These are phyloP conservation scores for Myotis daubentonii DNA, from an alignment of 2,797 vertebrate genomes.

Conservation along the genomic window DNA sequence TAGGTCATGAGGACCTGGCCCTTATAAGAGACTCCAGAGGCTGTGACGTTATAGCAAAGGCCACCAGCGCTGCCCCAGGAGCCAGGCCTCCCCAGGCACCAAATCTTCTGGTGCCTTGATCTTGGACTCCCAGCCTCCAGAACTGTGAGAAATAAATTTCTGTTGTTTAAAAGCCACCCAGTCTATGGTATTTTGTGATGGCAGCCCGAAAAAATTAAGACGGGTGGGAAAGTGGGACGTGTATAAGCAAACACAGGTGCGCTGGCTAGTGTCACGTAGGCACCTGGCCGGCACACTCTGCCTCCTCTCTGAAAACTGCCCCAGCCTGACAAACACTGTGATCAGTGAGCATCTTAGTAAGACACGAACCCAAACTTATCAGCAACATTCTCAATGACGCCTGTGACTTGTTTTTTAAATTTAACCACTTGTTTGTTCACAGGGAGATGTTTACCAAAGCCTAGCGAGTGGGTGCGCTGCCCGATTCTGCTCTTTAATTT, in stretches of 20 bases:
- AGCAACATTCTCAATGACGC: background rate
- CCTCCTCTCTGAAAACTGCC: background rate
- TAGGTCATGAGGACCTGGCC: background rate
- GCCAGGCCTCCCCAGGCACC: background rate
- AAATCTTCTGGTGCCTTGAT: background rate
- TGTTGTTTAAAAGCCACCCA: background rate
- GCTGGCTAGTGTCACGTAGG: background rate
- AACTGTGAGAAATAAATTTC: background rate
- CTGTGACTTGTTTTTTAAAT: conserved; percentile 24
- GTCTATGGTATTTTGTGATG: background rate
- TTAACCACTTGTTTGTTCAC: background rate
- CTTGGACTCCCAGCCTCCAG: background rate
- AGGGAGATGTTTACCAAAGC: background rate
- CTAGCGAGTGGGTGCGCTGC: background rate
- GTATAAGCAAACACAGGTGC: background rate
- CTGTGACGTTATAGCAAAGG: background rate
- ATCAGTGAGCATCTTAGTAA: conserved; percentile 1
- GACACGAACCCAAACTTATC: background rate
- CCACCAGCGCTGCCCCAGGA: background rate
- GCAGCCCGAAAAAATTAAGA: background rate
- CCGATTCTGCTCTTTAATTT: background rate
- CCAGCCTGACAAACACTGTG: background rate
- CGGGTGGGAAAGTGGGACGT: background rate
- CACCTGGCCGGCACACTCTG: background rate
- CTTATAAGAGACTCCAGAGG: background rate